A percentile compares a stretch with the other conserved stretches of the same genome.
Conservation (phyloP, 2,113 vertebrate genomes). For the Neotoma lepida region DNA sequence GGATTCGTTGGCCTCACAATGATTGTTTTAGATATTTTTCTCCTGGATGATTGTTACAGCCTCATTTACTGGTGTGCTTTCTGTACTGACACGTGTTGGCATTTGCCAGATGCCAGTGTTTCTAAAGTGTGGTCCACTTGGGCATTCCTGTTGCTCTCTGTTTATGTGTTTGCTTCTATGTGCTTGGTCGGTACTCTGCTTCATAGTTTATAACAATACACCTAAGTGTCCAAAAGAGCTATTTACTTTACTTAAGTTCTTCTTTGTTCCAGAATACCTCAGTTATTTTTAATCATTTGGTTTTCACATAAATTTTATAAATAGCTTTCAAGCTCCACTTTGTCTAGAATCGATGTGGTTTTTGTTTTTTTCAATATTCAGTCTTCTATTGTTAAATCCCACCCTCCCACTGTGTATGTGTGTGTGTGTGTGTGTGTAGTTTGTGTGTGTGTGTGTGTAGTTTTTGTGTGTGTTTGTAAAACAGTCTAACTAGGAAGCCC, state of each 20-base stretch:
- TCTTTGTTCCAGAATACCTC: neutral
- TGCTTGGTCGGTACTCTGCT: neutral
- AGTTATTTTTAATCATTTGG: neutral
- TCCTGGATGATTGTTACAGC: neutral
- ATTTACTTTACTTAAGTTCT: neutral
- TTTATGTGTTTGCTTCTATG: neutral
- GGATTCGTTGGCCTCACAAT: neutral
- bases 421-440: neutral
- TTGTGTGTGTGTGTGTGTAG: neutral
- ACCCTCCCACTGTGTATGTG: neutral
- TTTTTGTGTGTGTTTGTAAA: too few species aligned
- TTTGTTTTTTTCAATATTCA: neutral
- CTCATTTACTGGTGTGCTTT: neutral
- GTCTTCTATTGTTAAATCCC: neutral
- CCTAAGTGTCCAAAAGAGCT: too few species aligned
- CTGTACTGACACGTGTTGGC: neutral
- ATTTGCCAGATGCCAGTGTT: neutral
- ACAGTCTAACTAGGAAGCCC: too few species aligned
- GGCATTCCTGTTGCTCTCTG: neutral
- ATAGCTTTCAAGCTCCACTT: neutral
- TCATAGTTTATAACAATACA: neutral
- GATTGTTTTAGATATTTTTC: neutral
- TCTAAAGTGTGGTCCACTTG: neutral
- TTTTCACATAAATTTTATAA: neutral
- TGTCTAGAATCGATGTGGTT: neutral